These are phyloP conservation scores for Thysanoteuthis rhombus DNA, from an alignment of 2,888 invertebrate genomes.

Conservation along the genomic window DNA sequence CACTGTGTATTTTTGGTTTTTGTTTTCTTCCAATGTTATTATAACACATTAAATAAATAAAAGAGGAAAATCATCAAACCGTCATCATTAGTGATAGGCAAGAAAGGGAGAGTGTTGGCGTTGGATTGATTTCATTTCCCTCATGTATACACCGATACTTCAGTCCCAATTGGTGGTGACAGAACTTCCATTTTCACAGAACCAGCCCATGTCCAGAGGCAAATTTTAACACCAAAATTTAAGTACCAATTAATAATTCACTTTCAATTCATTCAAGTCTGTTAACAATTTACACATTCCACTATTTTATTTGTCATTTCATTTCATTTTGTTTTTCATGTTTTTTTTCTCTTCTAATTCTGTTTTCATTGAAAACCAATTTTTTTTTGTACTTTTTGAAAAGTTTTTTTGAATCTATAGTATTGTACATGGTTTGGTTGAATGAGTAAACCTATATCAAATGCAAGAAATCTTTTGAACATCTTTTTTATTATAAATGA, in stretches of 20 bases:
- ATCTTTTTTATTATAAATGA: too few relatives aligned
- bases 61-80: neutral
- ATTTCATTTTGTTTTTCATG: neutral
- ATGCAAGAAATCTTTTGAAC: too few relatives aligned
- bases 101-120: neutral
- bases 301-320: neutral
- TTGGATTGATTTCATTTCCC: slow-evolving; percentile 16
- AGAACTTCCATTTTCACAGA: slow-evolving; percentile 20
- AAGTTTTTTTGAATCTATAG: neutral
- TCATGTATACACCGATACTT: neutral
- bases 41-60: neutral
- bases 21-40: neutral
- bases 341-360: neutral
- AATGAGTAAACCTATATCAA: too few relatives aligned
- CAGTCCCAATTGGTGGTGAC: slow-evolving; percentile 12
- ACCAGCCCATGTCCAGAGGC: neutral
- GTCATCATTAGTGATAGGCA: neutral
- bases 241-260: slow-evolving; percentile 29
- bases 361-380: too few relatives aligned
- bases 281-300: slow-evolving; percentile 23
- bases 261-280: slow-evolving; percentile 19
- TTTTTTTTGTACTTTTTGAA: neutral
- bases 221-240: neutral
- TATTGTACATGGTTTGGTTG: neutral
- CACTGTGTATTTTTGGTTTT: neutral